These are phyloP conservation scores for Parotia lawesii DNA, from an alignment of 2,113 vertebrate genomes.

Conservation along the genomic window DNA sequence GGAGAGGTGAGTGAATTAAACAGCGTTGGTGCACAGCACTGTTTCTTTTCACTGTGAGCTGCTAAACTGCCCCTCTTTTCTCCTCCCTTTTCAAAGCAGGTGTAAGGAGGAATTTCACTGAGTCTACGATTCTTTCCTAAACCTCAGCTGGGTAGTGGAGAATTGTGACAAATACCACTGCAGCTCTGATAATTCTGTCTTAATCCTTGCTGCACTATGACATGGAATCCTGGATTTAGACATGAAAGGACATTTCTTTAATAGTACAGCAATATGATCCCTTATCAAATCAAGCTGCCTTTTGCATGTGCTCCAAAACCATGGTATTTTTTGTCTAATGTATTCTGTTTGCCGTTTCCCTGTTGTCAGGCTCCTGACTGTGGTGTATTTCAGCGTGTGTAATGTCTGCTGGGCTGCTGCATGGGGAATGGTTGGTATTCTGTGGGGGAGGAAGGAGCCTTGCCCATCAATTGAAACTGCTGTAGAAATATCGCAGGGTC, in stretches of 20 bases:
- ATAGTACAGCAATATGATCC: not conserved
- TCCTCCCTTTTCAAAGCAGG: not conserved
- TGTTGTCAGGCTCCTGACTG: not conserved
- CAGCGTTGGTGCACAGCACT: accelerated
- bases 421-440: not conserved
- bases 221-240: not conserved
- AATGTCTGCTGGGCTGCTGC: not conserved
- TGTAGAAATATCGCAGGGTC: not conserved
- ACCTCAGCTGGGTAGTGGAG: not conserved
- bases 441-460: not conserved
- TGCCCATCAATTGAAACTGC: not conserved
- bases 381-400: not conserved
- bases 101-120: not conserved
- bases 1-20: not conserved
- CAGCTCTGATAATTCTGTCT: not conserved
- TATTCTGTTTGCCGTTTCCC: not conserved
- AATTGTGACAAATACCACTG: not conserved
- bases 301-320: not conserved
- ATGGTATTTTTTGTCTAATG: not conserved
- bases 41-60: not conserved
- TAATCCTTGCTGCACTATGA: not conserved
- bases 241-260: not conserved
- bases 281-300: not conserved
- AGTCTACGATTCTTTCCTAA: not conserved
- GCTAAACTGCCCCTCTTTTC: not conserved